These are phyloP conservation scores for Alosa alosa DNA, from an alignment of 2,113 vertebrate species.

Conservation along the genomic window DNA sequence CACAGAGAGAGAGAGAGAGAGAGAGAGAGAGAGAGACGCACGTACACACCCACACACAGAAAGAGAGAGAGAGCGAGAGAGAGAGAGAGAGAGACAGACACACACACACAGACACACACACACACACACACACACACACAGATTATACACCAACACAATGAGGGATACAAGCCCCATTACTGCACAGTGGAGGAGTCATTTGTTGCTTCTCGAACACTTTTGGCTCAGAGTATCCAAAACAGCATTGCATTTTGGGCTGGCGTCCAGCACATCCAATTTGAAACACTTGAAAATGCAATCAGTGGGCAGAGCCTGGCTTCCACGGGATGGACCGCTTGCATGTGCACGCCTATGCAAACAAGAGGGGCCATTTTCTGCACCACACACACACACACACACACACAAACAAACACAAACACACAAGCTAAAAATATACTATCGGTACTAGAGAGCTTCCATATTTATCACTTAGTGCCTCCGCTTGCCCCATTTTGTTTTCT, in stretches of 20 bases:
- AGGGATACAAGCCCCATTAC: neutral
- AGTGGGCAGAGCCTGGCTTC: neutral
- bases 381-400: neutral
- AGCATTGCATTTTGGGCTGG: neutral
- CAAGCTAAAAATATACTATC: neutral
- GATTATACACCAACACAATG: neutral
- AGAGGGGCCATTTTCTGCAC: neutral
- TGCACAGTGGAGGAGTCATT: neutral
- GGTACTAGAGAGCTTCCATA: constrained; percentile 1
- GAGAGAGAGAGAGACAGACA: neutral
- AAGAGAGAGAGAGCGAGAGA: neutral
- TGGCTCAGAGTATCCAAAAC: neutral
- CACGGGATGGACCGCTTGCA: neutral
- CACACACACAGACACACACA: neutral
- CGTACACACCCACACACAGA: neutral
- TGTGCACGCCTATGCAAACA: neutral
- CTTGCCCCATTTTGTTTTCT: neutral
- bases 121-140: neutral
- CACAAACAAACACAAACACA: neutral
- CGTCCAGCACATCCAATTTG: constrained; percentile 13
- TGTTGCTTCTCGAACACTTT: neutral
- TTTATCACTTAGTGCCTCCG: neutral
- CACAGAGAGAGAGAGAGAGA: neutral
- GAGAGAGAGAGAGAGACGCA: neutral
- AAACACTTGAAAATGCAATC: constrained; percentile 28